These are phyloP conservation scores for Bradypodion ventrale DNA, from an alignment of 2,797 vertebrate species.

Conservation along the genomic window DNA sequence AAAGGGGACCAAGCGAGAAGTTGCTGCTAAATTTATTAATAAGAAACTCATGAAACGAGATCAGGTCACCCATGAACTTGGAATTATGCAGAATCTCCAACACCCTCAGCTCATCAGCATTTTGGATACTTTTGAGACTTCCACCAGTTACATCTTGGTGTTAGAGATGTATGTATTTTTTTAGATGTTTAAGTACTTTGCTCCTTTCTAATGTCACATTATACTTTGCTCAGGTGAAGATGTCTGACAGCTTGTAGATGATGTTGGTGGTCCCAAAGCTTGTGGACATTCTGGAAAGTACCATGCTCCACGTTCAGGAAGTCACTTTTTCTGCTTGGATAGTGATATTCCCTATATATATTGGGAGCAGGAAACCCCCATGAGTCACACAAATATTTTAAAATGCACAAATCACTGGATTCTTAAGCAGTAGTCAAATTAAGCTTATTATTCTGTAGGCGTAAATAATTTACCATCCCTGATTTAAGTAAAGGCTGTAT, in stretches of 20 bases:
- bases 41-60: slow-evolving; percentile 98
- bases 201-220: not conserved
- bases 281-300: not conserved
- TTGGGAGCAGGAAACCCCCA: too few relatives aligned
- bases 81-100: slow-evolving; percentile 90
- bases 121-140: slow-evolving; percentile 92
- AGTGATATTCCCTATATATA: too few relatives aligned
- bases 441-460: not conserved
- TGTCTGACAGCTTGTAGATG: not conserved
- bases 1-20: slow-evolving; percentile 86
- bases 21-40: slow-evolving; percentile 96
- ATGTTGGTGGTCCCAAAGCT: not conserved
- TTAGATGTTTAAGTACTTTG: slow-evolving; percentile 15
- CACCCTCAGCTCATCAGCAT: slow-evolving; percentile 92
- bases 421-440: not conserved
- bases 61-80: slow-evolving; percentile 93
- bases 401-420: not conserved
- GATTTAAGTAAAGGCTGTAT: not conserved
- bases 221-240: not conserved
- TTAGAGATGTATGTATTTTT: slow-evolving; percentile 89
- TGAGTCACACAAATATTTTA: too few relatives aligned
- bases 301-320: not conserved
- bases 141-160: slow-evolving; percentile 89
- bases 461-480: not conserved
- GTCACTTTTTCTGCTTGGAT: not conserved